Evolutionary conservation across 2,888 invertebrate genomes (phyloP), one percentile per base, ranked within the genome.

Genomic region (Blera fallax): DNA sequence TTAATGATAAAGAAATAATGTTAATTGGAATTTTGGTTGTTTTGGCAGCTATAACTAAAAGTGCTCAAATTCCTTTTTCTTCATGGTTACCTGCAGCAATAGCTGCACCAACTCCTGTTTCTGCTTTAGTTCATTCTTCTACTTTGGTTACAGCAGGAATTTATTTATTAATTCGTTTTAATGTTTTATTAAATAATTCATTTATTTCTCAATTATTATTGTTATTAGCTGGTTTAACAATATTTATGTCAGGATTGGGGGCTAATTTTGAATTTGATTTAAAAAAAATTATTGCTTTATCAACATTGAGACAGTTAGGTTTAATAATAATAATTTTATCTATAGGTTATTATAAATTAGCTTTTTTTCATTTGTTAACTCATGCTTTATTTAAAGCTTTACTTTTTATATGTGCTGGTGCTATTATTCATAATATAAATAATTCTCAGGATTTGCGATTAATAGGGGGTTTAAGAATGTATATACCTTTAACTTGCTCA

Each of bases 1-100:
- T 89, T 87, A 91, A 89, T 91, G 92, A 93, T 92, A 91, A 73
- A 87, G 88, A 88, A 77, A 94, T 93, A 90, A 88, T 87, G 88
- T 89, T 93, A 88, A 91, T 93, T 91, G 90, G 90, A 0, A 7
- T 88, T n/a, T 92, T 94, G 89, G 89, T 93, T 87, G 92, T 93
- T 90, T 91, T 93, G 88, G 94, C 94, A 0, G 93, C 94, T 67
- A 94, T 95, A 93, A 96, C 96, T 81, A 96, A 96, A 92, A 96
- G 96, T 88, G 96, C 96, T 90, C 96, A 96, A 92, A 94, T 96
- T 93, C 96, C 96, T 56, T 96, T 96, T 95, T 95, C 95, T 85
- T 94, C 95, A 54, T 96, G 96, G 89, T 91, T 96, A 60, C 96
- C 96, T 0, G 95, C 94, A 0, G 96, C 96, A 50, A 96, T 96